Evolutionary conservation across 2,113 vertebrate species (phyloP).

Genomic region (Serinus canaria): DNA sequence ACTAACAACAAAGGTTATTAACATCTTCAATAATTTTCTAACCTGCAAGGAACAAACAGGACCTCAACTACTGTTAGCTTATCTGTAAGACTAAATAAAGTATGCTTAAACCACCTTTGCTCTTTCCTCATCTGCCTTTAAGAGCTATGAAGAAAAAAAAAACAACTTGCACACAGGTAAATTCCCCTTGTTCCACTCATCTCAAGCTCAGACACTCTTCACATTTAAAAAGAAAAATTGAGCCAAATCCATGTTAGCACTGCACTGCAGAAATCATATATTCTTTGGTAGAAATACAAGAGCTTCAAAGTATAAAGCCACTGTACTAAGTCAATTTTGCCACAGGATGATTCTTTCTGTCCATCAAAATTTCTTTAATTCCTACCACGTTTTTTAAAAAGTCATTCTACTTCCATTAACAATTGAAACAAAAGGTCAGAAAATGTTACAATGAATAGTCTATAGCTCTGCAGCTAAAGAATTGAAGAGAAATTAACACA

Average conservation of each 20-base stretch:
- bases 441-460: neutral
- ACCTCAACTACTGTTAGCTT: neutral
- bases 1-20: neutral
- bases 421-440: neutral
- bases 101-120: neutral
- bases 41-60: neutral
- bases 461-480: neutral
- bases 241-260: neutral
- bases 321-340: neutral
- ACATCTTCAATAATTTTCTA: neutral
- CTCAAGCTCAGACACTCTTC: neutral
- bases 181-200: neutral
- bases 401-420: neutral
- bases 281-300: neutral
- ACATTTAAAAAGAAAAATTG: neutral
- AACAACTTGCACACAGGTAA: neutral
- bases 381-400: neutral
- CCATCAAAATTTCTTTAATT: neutral
- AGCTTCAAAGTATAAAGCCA: neutral
- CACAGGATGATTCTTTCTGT: neutral
- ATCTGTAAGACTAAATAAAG: neutral
- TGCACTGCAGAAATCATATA: neutral
- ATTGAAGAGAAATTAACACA: neutral
- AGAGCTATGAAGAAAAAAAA: neutral
- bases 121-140: neutral